Evolutionary conservation across 1,140 invertebrate genomes (phyloP).

Genomic region (Calosoma granatense): DNA sequence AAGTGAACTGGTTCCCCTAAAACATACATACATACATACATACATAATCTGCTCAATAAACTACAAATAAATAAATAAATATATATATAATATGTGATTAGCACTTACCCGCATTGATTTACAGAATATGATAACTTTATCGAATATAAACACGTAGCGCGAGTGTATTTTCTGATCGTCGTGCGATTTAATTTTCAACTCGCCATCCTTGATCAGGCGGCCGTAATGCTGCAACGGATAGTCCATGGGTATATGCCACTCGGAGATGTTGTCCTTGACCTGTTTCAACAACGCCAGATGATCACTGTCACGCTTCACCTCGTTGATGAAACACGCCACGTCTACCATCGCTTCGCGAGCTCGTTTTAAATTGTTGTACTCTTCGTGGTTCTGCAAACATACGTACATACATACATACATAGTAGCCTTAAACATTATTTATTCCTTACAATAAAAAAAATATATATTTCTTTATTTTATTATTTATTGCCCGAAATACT

Average conservation of each 20-base stretch:
- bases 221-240: conserved; percentile 81
- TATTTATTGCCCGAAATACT: too few relatives aligned
- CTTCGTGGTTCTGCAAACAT: conserved; percentile 56
- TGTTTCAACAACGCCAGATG: conserved; percentile 83
- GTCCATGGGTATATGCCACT: conserved; percentile 65
- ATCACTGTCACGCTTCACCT: conserved; percentile 95
- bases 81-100: too few relatives aligned
- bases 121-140: conserved; percentile 92
- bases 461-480: too few relatives aligned
- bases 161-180: conserved; percentile 75
- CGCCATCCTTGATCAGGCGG: conserved; percentile 80
- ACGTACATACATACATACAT: too few relatives aligned
- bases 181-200: conserved; percentile 85
- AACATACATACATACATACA: conserved; percentile 17
- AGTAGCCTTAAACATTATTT: conserved; percentile 15
- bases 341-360: conserved; percentile 97
- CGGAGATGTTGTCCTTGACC: conserved; percentile 71
- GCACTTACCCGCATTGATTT: conserved; percentile 42
- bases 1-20: conserved; percentile 86
- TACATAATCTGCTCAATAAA: conserved; percentile 9
- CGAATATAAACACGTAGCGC: conserved; percentile 93
- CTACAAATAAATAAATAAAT: conserved; percentile 10
- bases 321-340: conserved; percentile 94
- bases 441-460: too few relatives aligned
- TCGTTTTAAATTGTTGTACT: conserved; percentile 68